These are phyloP conservation scores for Tokudaia tokunoshimensis DNA, from an alignment of 2,797 vertebrate species.

Conservation along the genomic window DNA sequence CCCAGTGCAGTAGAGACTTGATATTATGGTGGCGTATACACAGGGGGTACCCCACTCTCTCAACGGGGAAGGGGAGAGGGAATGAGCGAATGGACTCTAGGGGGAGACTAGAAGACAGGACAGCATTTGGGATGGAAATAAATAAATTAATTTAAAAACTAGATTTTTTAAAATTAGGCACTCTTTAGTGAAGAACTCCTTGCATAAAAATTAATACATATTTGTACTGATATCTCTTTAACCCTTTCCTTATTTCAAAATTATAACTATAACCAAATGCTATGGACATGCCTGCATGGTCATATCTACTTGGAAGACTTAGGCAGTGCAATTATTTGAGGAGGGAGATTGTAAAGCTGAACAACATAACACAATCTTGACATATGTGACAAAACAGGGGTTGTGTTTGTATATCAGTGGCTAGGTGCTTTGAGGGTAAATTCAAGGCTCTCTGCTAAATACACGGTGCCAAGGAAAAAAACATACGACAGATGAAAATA, in stretches of 20 bases:
- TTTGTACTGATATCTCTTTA: neutral
- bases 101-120: neutral
- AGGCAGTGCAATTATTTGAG: neutral
- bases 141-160: neutral
- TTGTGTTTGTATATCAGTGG: neutral
- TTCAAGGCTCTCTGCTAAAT: neutral
- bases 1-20: neutral
- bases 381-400: neutral
- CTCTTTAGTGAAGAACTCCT: neutral
- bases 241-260: neutral
- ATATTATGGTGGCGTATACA: neutral
- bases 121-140: neutral
- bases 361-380: neutral
- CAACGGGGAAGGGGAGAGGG: neutral
- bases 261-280: neutral
- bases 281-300: no score
- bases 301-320: neutral
- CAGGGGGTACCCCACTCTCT: neutral
- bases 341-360: neutral
- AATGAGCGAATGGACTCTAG: neutral
- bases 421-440: neutral
- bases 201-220: neutral
- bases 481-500: neutral
- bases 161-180: neutral
- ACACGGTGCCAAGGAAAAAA: neutral